A percentile compares a stretch with the other conserved stretches of the same genome.
These are phyloP conservation scores for Steatornis caripensis DNA, from an alignment of 2,113 vertebrate species.

Conservation along the genomic window DNA sequence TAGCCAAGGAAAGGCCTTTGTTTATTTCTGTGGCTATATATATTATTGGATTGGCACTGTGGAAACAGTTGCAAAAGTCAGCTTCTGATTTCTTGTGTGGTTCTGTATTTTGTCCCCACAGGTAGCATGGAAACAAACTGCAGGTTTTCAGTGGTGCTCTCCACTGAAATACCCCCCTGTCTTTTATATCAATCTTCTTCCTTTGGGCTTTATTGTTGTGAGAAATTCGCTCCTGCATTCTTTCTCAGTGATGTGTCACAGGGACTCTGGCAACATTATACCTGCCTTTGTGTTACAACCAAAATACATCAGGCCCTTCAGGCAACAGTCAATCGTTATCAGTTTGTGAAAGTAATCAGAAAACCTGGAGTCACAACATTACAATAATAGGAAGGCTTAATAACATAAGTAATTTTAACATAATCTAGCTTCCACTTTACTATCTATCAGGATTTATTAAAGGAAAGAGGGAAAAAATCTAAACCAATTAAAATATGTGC, in stretches of 20 bases:
- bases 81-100: background rate
- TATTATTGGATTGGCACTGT: accelerated
- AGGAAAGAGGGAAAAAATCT: background rate
- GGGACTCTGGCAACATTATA: background rate
- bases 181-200: background rate
- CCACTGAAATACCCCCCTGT: background rate
- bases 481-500: slow-evolving; percentile 38
- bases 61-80: background rate
- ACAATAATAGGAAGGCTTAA: background rate
- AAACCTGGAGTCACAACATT: background rate
- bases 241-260: background rate
- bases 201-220: background rate
- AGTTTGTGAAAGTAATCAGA: slow-evolving; percentile 71
- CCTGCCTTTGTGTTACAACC: background rate
- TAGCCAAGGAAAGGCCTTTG: background rate
- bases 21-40: background rate
- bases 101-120: background rate
- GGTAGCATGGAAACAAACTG: background rate
- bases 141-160: background rate
- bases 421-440: background rate
- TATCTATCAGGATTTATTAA: slow-evolving; percentile 14
- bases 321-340: slow-evolving; percentile 64
- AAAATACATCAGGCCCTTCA: slow-evolving; percentile 23
- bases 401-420: background rate
- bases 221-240: background rate